These are phyloP conservation scores for Philaethria dido DNA, from an alignment of 2,888 invertebrate genomes.

Conservation along the genomic window DNA sequence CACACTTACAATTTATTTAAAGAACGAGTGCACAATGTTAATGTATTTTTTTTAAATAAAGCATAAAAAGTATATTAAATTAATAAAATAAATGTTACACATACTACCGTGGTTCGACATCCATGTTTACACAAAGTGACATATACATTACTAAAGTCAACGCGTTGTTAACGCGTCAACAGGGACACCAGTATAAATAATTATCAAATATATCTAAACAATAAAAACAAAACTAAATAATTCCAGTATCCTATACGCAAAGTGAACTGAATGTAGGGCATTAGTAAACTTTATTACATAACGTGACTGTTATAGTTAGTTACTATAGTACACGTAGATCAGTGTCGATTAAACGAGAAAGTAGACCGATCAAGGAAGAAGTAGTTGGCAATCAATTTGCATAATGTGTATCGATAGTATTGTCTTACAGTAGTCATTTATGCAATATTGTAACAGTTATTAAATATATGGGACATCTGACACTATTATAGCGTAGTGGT, in stretches of 20 bases:
- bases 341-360: constrained; percentile 42
- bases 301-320: constrained; percentile 2
- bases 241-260: constrained; percentile 15
- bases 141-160: too few species aligned
- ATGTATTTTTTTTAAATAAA: too few species aligned
- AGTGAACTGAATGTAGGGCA: constrained; percentile 24
- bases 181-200: not conserved
- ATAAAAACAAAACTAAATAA: constrained; percentile 8
- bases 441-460: constrained; percentile 9
- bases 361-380: constrained; percentile 45
- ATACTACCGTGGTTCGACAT: too few species aligned
- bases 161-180: too few species aligned
- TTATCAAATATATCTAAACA: not conserved
- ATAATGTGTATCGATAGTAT: constrained; percentile 41
- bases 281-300: constrained; percentile 18
- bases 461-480: not conserved
- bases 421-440: constrained; percentile 40
- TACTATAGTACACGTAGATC: constrained; percentile 19
- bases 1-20: too few species aligned
- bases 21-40: too few species aligned
- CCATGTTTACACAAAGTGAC: too few species aligned
- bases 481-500: not conserved
- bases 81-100: too few species aligned
- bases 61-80: too few species aligned
- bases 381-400: constrained; percentile 38